These are phyloP conservation scores for Aphelenchoides bicaudatus DNA, from an alignment of 2,888 invertebrate genomes.

Conservation along the genomic window DNA sequence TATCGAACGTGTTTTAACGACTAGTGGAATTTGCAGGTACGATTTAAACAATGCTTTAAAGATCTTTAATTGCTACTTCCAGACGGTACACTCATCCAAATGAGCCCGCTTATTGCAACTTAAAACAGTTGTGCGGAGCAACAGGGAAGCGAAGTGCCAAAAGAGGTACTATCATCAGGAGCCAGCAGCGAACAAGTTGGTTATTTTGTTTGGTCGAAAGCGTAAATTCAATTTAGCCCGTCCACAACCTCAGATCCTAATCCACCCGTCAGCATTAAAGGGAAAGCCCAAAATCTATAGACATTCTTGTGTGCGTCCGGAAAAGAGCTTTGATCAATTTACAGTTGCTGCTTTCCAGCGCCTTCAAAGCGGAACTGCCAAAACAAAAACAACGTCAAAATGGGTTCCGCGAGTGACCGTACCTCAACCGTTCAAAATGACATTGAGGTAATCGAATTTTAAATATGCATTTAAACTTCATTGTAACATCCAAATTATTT, in stretches of 20 bases:
- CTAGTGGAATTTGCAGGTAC: constrained; percentile 3
- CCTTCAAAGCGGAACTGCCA: background rate
- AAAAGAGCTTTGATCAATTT: background rate
- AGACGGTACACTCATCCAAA: constrained; percentile 11
- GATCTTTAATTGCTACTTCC: too few species aligned
- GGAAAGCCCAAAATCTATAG: too few species aligned
- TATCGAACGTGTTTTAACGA: constrained; percentile 7
- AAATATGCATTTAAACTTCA: too few species aligned
- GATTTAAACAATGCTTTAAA: too few species aligned
- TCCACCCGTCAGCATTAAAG: too few species aligned
- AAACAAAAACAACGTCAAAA: background rate
- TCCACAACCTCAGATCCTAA: too few species aligned
- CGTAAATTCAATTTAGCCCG: too few species aligned
- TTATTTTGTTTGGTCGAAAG: too few species aligned
- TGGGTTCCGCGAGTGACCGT: constrained; percentile 12
- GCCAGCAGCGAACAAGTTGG: too few species aligned
- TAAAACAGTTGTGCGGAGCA: background rate
- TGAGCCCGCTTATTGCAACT: constrained; percentile 11
- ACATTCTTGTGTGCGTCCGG: too few species aligned
- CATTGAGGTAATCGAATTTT: constrained; percentile 16
- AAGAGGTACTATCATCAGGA: too few species aligned
- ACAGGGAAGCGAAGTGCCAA: background rate
- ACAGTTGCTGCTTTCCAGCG: background rate
- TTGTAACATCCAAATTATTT: background rate
- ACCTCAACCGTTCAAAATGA: constrained; percentile 17